Percentiles rank a stretch among this genome's conserved stretches.
phyloP scores from a whole-genome alignment of 1,140 invertebrate genomes.

The Bombus affinis region DNA sequence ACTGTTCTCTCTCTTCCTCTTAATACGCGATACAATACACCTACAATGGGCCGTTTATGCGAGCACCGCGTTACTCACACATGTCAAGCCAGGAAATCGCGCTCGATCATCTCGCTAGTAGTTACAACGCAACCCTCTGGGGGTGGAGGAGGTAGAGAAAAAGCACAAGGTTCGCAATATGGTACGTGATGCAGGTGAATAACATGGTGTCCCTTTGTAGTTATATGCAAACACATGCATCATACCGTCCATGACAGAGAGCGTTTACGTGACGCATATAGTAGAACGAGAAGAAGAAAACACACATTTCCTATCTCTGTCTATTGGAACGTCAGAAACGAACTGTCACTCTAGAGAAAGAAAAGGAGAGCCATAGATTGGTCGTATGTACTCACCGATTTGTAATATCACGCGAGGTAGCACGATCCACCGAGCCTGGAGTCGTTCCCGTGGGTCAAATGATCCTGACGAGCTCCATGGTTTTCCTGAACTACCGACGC shows the following conservation, averaged over 20 bases:
- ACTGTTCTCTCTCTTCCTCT: constrained; percentile 10
- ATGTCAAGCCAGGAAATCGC: constrained; percentile 42
- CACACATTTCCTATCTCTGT: background rate
- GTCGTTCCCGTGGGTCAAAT: constrained; percentile 80
- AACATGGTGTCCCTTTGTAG: constrained; percentile 43
- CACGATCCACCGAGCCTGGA: constrained; percentile 78
- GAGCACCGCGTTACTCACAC: constrained; percentile 28
- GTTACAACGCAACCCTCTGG: constrained; percentile 11
- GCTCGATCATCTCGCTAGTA: constrained; percentile 29
- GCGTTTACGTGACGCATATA: background rate
- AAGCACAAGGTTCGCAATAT: constrained; percentile 45
- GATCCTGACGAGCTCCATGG: constrained; percentile 74
- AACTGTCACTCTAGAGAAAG: constrained; percentile 15
- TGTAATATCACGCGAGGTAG: constrained; percentile 71
- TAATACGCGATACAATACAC: background rate
- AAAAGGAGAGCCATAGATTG: background rate
- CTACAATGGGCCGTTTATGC: constrained; percentile 26
- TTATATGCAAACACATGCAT: constrained; percentile 2
- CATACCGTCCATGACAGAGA: background rate
- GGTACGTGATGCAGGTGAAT: constrained; percentile 46
- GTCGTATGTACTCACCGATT: constrained; percentile 72
- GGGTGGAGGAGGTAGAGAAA: constrained; percentile 15
- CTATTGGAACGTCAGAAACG: background rate
- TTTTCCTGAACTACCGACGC: constrained; percentile 57
- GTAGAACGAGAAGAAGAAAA: background rate